A percentile compares a stretch with the other conserved stretches of the same genome.
Conservation (phyloP, 2,113 vertebrate genomes). For the Cranoglanis bouderius region DNA sequence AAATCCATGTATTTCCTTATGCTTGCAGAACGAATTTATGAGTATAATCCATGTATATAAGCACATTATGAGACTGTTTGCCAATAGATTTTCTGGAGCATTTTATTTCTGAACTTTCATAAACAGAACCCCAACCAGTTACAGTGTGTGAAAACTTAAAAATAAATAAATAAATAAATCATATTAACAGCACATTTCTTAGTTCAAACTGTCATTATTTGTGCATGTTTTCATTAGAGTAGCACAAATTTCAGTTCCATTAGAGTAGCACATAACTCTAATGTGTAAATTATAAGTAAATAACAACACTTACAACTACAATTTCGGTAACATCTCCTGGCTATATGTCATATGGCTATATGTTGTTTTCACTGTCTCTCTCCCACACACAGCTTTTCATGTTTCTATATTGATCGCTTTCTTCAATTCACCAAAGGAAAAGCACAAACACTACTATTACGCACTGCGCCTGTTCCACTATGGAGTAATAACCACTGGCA, state of each 20-base stretch:
- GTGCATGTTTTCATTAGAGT: background rate
- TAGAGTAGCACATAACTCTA: background rate
- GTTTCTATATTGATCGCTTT: background rate
- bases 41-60: background rate
- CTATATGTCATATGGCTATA: background rate
- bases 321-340: background rate
- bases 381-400: background rate
- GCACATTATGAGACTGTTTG: background rate
- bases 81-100: background rate
- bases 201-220: no score
- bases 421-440: slow-evolving; percentile 7
- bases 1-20: background rate
- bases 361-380: background rate
- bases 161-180: no score
- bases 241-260: no score
- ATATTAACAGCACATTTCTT: background rate
- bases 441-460: slow-evolving; percentile 1
- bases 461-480: background rate
- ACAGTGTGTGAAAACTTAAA: background rate
- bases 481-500: background rate
- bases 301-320: background rate
- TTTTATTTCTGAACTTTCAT: background rate
- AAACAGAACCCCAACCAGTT: background rate
- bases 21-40: background rate
- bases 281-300: background rate